Evolutionary conservation across 2,888 invertebrate species (phyloP).

Genomic region (Neoitamus cyanurus): DNA sequence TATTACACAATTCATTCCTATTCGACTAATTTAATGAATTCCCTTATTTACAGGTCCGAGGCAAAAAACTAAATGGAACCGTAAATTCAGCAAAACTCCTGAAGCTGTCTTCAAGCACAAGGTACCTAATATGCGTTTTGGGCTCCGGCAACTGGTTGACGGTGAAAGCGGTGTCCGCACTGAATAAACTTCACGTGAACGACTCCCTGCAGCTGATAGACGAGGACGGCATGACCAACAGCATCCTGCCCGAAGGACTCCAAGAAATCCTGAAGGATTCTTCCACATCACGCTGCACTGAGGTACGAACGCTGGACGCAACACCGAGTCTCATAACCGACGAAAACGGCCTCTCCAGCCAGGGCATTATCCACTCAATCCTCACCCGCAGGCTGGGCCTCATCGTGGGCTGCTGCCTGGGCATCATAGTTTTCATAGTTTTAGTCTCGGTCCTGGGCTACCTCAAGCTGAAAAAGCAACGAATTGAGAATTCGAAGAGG

Average conservation of each 20-base stretch:
- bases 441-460: slow-evolving; percentile 86
- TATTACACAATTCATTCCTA: no score
- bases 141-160: slow-evolving; percentile 83
- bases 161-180: slow-evolving; percentile 61
- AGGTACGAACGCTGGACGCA: slow-evolving; percentile 79
- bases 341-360: slow-evolving; percentile 71
- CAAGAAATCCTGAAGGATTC: slow-evolving; percentile 75
- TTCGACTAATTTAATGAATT: no score
- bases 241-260: slow-evolving; percentile 71
- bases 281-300: slow-evolving; percentile 80
- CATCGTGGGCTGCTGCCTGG: slow-evolving; percentile 87
- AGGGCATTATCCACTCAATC: slow-evolving; percentile 79
- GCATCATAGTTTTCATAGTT: slow-evolving; percentile 85
- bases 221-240: slow-evolving; percentile 67
- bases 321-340: slow-evolving; percentile 73
- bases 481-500: slow-evolving; percentile 76
- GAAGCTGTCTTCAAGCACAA: slow-evolving; percentile 80
- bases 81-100: slow-evolving; percentile 80
- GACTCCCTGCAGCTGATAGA: slow-evolving; percentile 55
- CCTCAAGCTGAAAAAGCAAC: slow-evolving; percentile 85
- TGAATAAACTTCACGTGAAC: slow-evolving; percentile 63
- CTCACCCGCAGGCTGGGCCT: slow-evolving; percentile 84
- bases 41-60: slow-evolving; percentile 77
- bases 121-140: slow-evolving; percentile 87
- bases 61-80: slow-evolving; percentile 78